These are phyloP conservation scores for Sparus aurata DNA, from an alignment of 2,797 vertebrate species.

Conservation along the genomic window DNA sequence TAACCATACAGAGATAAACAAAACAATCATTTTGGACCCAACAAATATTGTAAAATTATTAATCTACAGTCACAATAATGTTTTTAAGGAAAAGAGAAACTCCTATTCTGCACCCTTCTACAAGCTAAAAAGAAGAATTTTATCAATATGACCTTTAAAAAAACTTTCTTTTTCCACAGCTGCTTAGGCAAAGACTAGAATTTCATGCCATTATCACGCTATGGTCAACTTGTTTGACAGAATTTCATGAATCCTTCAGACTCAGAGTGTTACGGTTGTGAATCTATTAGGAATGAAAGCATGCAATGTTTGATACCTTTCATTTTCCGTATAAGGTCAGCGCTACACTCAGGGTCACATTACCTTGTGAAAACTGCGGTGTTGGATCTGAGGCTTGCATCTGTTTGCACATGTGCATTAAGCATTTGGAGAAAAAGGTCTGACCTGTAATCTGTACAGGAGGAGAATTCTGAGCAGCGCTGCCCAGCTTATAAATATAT, in stretches of 20 bases:
- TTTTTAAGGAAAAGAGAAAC: too few species aligned
- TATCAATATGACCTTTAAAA: constrained; percentile 1
- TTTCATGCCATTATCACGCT: not conserved
- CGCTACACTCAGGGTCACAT: constrained; percentile 31
- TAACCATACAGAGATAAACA: too few species aligned
- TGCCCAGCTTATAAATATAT: constrained; percentile 17
- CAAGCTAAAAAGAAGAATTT: too few species aligned
- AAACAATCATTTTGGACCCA: too few species aligned
- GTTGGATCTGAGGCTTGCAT: constrained; percentile 33
- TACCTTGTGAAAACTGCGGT: constrained; percentile 19
- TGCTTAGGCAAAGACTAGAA: not conserved
- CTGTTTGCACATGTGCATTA: constrained; percentile 45
- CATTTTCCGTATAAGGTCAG: constrained; percentile 28
- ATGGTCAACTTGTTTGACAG: constrained; percentile 8
- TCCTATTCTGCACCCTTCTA: too few species aligned
- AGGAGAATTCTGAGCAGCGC: constrained; percentile 26
- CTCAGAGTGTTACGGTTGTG: not conserved
- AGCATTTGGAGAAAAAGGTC: constrained; percentile 35
- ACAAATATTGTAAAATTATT: too few species aligned
- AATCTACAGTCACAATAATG: too few species aligned
- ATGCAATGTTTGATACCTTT: constrained; percentile 20
- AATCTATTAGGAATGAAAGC: constrained; percentile 26
- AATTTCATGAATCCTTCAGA: constrained; percentile 9
- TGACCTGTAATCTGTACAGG: constrained; percentile 36
- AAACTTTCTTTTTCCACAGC: constrained; percentile 3